Evolutionary conservation across 2,113 vertebrate species (phyloP), one percentile per base, ranked within the genome.

Genomic region (Pipra filicauda): DNA sequence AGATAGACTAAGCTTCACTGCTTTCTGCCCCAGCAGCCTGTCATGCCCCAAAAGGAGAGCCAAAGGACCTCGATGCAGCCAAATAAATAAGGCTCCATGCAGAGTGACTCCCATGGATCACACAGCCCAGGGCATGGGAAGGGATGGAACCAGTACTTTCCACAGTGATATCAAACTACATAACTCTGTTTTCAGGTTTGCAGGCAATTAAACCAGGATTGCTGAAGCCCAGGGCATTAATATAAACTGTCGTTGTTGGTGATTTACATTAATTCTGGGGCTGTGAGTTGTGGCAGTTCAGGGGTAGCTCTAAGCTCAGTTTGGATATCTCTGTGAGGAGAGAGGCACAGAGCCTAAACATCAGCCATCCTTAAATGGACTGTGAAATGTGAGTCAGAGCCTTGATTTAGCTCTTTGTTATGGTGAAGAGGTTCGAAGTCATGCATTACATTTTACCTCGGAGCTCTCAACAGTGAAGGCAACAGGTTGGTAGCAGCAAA

Each of bases 381-480:
- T 95, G 61, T 95, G 93, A 95, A 92, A 91, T 84, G 48, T 52
- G 73, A 92, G 33, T 79, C 43, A 74, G 51, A 78, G 44, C n/a
- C 51, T 74, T 74, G 71, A 71, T 76, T 94, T 94, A 76, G 62
- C 73, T 90, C 67, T 73, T 79, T 59, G 15, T 86, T 67, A 35
- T 27, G 28, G 24, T 2, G 4, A 9, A 9, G 31, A 92, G n/a
- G 22, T 93, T 95, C 83, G 88, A 96, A 97, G 85, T 35, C 39
- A 88, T 52, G 51, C 12, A 1, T 78, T 84, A 44, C 33, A 70
- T 91, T 96, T 92, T 80, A 76, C 59, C 44, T 88, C n/a, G 3
- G 2, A 77, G 88, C 33, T 88, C 75, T 71, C 55, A 73, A 48
- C 52, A 52, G 48, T 41, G 41, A 89, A 90, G 9, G 21, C 64